Conservation (phyloP, 2,113 vertebrate genomes). For the Chamaetylas fuelleborni region DNA sequence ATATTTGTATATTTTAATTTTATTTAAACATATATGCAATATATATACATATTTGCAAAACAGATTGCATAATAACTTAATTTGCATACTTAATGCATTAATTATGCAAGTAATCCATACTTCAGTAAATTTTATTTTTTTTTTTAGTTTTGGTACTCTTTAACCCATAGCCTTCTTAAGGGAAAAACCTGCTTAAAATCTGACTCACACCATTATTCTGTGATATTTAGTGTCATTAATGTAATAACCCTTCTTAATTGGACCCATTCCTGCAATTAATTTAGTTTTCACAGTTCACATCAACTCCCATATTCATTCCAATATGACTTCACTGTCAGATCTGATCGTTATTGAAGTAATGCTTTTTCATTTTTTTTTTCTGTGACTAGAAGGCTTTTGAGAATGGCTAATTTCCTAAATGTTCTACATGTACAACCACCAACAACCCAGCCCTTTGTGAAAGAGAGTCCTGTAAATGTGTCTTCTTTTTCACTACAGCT, state of each 20-base stretch:
- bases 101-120: no score
- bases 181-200: neutral
- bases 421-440: neutral
- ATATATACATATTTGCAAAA: neutral
- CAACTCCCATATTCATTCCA: constrained; percentile 14
- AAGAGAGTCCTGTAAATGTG: neutral
- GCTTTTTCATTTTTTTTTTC: neutral
- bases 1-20: neutral
- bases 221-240: constrained; percentile 19
- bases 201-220: neutral
- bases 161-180: neutral
- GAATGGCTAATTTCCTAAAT: constrained; percentile 41
- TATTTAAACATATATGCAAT: neutral
- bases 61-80: neutral
- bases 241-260: neutral
- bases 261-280: constrained; percentile 22
- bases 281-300: constrained; percentile 7
- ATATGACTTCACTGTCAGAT: constrained; percentile 11
- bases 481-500: neutral
- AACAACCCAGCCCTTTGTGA: constrained; percentile 3
- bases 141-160: neutral
- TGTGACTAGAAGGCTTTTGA: constrained; percentile 35
- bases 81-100: no score
- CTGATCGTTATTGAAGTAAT: constrained; percentile 21
- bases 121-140: neutral